These are phyloP conservation scores for Tragelaphus scriptus DNA, from an alignment of 2,113 vertebrate genomes.

Conservation along the genomic window DNA sequence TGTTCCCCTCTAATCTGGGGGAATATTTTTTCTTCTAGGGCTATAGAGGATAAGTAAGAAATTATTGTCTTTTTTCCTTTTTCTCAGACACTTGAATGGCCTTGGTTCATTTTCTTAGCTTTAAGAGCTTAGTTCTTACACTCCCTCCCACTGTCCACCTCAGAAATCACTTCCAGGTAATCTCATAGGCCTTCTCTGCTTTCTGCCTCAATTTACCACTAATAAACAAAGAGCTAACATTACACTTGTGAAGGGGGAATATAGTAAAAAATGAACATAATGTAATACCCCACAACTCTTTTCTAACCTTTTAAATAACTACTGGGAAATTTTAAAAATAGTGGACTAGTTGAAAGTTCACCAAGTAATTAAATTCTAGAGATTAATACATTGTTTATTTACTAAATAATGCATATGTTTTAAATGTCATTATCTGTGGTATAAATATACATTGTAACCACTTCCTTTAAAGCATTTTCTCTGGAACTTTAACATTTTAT, in stretches of 20 bases:
- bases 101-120: neutral
- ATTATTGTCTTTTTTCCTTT: neutral
- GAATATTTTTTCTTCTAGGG: neutral
- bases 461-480: slow-evolving; percentile 37
- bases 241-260: neutral
- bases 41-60: neutral
- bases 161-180: neutral
- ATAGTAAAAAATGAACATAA: neutral
- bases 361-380: slow-evolving; percentile 18
- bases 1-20: neutral
- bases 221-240: neutral
- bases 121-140: neutral
- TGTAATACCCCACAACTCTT: neutral
- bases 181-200: neutral
- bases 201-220: neutral
- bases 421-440: neutral
- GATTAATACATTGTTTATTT: slow-evolving; percentile 13
- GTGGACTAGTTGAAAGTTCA: neutral
- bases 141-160: neutral
- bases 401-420: neutral
- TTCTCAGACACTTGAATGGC: neutral
- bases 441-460: neutral
- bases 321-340: neutral
- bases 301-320: neutral
- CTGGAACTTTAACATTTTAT: slow-evolving; percentile 44